Percentiles rank a stretch among this genome's conserved stretches.
Evolutionary conservation across 2,113 vertebrate species (phyloP).

Genomic region (Chunga burmeisteri): DNA sequence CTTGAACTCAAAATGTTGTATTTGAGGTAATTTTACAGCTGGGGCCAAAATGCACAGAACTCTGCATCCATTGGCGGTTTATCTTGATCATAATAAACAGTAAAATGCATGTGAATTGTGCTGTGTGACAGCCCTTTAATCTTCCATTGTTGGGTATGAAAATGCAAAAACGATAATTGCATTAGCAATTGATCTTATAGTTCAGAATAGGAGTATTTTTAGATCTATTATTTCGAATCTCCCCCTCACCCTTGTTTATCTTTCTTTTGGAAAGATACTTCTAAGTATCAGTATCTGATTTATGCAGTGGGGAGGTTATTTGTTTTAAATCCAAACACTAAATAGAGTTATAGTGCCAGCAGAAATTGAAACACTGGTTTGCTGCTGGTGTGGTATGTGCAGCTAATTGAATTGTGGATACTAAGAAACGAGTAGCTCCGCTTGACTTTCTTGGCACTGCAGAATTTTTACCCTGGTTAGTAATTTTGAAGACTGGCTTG

Average conservation of each 20-base stretch:
- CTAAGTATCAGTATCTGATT: not conserved
- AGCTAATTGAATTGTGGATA: conserved; percentile 39
- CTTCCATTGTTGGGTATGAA: not conserved
- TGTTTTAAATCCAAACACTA: not conserved
- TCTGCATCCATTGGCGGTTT: not conserved
- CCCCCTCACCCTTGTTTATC: not conserved
- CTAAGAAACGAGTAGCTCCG: conserved; percentile 31
- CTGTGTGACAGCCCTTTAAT: not conserved
- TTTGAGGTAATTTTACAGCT: not conserved
- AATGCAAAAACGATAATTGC: not conserved
- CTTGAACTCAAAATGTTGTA: not conserved
- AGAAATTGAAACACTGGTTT: conserved; percentile 37
- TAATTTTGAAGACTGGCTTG: conserved; percentile 38
- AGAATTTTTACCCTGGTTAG: conserved; percentile 43
- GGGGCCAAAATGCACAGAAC: not conserved
- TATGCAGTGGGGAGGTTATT: not conserved
- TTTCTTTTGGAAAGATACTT: not conserved
- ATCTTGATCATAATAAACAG: not conserved
- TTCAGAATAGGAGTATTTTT: not conserved
- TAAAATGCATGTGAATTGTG: not conserved
- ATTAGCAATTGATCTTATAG: not conserved
- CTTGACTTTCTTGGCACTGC: conserved; percentile 45
- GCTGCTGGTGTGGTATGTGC: conserved; percentile 42
- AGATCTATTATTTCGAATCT: not conserved
- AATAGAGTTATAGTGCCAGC: not conserved